Conservation (phyloP, 2,888 invertebrate species). For the Nomada hirtipes region DNA sequence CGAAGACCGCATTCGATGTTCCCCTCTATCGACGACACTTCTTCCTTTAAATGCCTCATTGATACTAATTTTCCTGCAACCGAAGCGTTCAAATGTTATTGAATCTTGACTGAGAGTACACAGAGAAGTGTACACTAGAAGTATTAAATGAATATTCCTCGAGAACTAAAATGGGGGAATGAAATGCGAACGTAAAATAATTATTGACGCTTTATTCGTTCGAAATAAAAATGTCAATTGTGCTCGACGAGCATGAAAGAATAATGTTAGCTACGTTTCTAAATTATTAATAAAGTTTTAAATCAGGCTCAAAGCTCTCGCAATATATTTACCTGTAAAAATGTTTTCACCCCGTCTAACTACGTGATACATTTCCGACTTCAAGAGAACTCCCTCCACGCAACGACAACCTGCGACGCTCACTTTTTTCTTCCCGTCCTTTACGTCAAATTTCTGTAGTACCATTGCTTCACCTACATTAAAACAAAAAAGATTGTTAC, state of each 20-base stretch:
- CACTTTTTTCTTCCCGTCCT: slow-evolving; percentile 91
- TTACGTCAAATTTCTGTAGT: slow-evolving; percentile 92
- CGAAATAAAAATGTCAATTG: not conserved
- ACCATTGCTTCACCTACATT: slow-evolving; percentile 92
- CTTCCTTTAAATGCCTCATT: slow-evolving; percentile 95
- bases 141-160: slow-evolving; percentile 12
- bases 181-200: slow-evolving; percentile 6
- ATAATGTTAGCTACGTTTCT: not conserved
- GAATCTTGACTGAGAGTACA: slow-evolving; percentile 3
- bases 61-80: slow-evolving; percentile 89
- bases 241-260: not conserved
- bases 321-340: slow-evolving; percentile 87
- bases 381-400: slow-evolving; percentile 90
- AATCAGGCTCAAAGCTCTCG: not conserved
- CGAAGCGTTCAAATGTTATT: slow-evolving; percentile 24
- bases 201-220: not conserved
- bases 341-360: slow-evolving; percentile 88
- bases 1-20: slow-evolving; percentile 96
- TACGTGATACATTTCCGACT: slow-evolving; percentile 88
- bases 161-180: slow-evolving; percentile 6
- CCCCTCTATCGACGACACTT: slow-evolving; percentile 92
- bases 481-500: not conserved
- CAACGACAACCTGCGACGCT: slow-evolving; percentile 96
- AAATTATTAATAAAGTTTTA: not conserved
- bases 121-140: not conserved